Evolutionary conservation across 1,140 invertebrate species (phyloP), one percentile per base, ranked within the genome.

Genomic region (Drosophila ohnishii): DNA sequence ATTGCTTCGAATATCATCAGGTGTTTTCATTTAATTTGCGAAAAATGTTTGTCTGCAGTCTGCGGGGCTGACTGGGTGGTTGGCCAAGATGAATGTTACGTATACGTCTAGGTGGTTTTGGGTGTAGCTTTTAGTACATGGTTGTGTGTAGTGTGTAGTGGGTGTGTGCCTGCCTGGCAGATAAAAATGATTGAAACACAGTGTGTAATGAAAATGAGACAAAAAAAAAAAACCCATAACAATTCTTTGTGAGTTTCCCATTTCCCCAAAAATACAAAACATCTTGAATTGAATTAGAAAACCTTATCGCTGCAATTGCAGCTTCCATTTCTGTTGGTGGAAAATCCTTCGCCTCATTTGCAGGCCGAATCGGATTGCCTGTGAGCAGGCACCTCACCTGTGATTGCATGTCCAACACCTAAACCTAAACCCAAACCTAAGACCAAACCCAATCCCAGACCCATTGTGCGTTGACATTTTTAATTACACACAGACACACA

Each of bases 1-100:
- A 75, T 57, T 35, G 77, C 55, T 69, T 47, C 57, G 64, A 78
- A 78, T 63, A 80, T 78, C 79, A 77, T 84, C 89, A 89, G 89
- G 82, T 91, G 90, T 91, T 91, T 91, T 91, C 90, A 88, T 91
- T 91, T 88, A 87, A 91, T 91, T 91, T 91, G 86, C 73, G 73
- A 88, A 78, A 90, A 88, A 85, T 88, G 90, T 90, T 90, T 87
- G 81, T 61, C 79, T 75, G 60, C 69, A 78, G 60, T 39, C 61
- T 44, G 39, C 34, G 40, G 47, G 3, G 11, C 3, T 34, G 30
- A 7, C 47, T 28, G 30, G 13, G 25, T 28, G 47, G 25, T 22
- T 74, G 62, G 25, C 55, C 53, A 75, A 77, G 51, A 57, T 70
- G 55, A 75, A 75, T 75, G 51, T 66, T 48, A 58, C 28, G 40